Base-by-base conservation (phyloP, 2,888 invertebrate species). In the Amiota communis region DNA sequence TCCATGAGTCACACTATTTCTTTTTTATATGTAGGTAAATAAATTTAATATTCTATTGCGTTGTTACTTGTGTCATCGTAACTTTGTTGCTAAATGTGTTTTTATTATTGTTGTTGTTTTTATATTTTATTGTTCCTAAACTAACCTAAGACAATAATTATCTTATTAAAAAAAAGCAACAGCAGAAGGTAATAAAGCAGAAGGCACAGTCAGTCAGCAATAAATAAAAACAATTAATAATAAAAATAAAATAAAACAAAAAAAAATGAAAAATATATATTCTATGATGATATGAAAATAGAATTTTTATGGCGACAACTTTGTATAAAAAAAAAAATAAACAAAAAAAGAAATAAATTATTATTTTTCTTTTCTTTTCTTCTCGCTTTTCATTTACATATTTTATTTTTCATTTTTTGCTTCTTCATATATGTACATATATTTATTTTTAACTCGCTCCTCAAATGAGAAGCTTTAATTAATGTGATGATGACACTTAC, bases 111-210 rank as follows among this genome's bases (percentile, higher is more conserved):
- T 63, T 71, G 70, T 51, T 65, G 70, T 47, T 15, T 23, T 65
- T 71, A 12, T 17, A n/a, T 36, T 71, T 15, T 17, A n/a, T 36
- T 68, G 59, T 48, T 51, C 56, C 77, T 83, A 77, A 85, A 86
- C 88, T 87, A 87, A 87, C 86, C 86, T 87, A 87, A 80, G 84
- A 81, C 86, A 87, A 87, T 86, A 87, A 87, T 87, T 86, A 86
- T 83, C 79, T 75, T 78, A 78, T 74, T 74, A 77, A 72, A 78
- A 75, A 74, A 53, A 53, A 72, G 47, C 56, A 77, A 56, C 61
- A 72, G 69, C 69, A 73, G 72, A 56, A 56, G 56, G 57, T 36
- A 71, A 46, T 11, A 61, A n/a, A 57, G 68, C 53, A 75, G 63
- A 72, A 74, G 72, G n/a, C 68, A 63, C 2, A 36, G 36, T 1